Evolutionary conservation across 2,888 invertebrate genomes (phyloP), one percentile per base, ranked within the genome.

Genomic region (Eupithecia insigniata): DNA sequence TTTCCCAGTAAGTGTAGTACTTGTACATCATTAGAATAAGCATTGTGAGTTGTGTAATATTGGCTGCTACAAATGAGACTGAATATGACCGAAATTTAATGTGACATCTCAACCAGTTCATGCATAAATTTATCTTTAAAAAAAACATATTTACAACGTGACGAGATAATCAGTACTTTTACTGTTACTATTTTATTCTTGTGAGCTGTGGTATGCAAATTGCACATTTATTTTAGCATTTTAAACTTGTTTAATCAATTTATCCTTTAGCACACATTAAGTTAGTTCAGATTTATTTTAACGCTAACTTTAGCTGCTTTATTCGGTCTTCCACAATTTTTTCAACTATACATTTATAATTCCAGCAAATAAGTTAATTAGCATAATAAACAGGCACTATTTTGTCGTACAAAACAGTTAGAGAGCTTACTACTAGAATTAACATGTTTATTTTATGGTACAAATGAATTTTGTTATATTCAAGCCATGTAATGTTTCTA

Each of bases 31-130:
- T 68, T 70, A 70, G 66, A 34, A 68, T 74, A 64, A 66, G 55
- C 70, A 66, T 46, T 30, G 28, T 55, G 70, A 72, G 70, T 76
- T 75, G 74, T 79, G 69, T 51, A 74, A 73, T 70, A 73, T 77
- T 78, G 79, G 79, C 74, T 77, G 76, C 78, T 79, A 78, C 64
- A 68, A 74, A 78, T 79, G 79, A 79, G 79, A 79, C 79, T 79
- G 79, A 79, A 71, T 70, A 76, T 72, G 71, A 79, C 71, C 70
- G 74, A 74, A 77, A 75, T 72, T 69, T 72, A 75, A 77, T 76
- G 75, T 70, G 73, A 70, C 65, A 61, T 72, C 65, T 79, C 71
- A 58, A 67, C 74, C 61, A n/a, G 22, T n/a, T 61, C 28, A n/a
- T 39, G 62, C 28, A 46, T 69, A 60, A 66, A 39, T 65, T 30